phyloP scores from a whole-genome alignment of 2,888 invertebrate genomes.

The Napeogenes inachia region DNA sequence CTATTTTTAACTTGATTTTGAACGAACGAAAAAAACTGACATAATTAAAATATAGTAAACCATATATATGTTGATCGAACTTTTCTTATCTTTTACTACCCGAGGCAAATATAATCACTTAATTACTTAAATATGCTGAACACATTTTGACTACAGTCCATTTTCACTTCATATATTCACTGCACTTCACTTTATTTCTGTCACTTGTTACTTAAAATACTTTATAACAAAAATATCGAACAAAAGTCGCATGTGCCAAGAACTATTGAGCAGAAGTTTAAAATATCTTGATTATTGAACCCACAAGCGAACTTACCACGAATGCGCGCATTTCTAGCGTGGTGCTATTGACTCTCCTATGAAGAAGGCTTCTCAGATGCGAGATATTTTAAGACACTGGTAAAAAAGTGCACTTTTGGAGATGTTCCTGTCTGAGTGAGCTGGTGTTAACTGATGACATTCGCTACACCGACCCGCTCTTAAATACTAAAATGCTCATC shows the following conservation, averaged over 20 bases:
- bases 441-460: constrained; percentile 75
- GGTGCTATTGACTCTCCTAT: constrained; percentile 40
- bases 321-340: constrained; percentile 71
- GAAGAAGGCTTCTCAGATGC: constrained; percentile 45
- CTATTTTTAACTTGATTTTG: too few species aligned
- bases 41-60: too few species aligned
- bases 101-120: not conserved
- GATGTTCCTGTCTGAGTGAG: constrained; percentile 67
- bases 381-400: constrained; percentile 35
- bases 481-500: constrained; percentile 75
- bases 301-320: constrained; percentile 67
- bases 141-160: constrained; percentile 23
- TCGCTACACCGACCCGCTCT: constrained; percentile 70
- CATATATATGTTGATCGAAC: too few species aligned
- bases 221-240: constrained; percentile 31
- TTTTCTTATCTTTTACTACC: not conserved
- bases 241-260: constrained; percentile 56
- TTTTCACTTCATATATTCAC: constrained; percentile 33
- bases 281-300: constrained; percentile 30
- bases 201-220: constrained; percentile 40
- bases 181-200: constrained; percentile 55
- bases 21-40: too few species aligned
- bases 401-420: constrained; percentile 52
- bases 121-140: constrained; percentile 11
- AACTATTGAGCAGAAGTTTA: constrained; percentile 34